Conservation (phyloP, 2,797 vertebrate genomes). For the Peromyscus attwateri region DNA sequence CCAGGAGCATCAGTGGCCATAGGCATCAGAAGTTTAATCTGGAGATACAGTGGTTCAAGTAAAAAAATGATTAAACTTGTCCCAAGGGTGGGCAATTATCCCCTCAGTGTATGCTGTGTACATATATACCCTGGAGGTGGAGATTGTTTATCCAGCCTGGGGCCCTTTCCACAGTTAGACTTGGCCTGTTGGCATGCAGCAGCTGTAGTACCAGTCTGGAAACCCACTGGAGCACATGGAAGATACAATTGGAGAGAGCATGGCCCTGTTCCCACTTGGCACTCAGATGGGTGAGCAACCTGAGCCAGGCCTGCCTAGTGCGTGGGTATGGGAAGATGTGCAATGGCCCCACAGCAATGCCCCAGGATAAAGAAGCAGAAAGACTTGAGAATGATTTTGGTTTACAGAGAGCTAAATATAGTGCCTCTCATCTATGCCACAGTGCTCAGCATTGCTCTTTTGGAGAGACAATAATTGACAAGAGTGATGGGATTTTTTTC, state of each 20-base stretch:
- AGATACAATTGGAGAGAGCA: not conserved
- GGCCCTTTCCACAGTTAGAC: not conserved
- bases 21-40: not conserved
- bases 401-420: not conserved
- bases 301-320: not conserved
- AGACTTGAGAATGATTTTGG: not conserved
- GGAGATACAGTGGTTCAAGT: not conserved
- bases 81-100: not conserved
- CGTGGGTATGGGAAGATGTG: not conserved
- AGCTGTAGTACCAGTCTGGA: not conserved
- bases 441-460: not conserved
- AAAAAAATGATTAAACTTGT: not conserved
- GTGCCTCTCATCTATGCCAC: not conserved
- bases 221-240: not conserved
- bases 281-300: not conserved
- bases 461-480: not conserved
- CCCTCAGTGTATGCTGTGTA: not conserved
- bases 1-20: not conserved
- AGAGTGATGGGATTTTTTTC: not conserved
- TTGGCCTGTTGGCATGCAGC: not conserved
- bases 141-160: not conserved
- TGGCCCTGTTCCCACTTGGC: not conserved
- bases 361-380: not conserved
- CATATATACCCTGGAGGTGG: not conserved
- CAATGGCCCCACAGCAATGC: not conserved